Evolutionary conservation across 1,140 invertebrate genomes (phyloP).

Genomic region (Bombus impatiens): DNA sequence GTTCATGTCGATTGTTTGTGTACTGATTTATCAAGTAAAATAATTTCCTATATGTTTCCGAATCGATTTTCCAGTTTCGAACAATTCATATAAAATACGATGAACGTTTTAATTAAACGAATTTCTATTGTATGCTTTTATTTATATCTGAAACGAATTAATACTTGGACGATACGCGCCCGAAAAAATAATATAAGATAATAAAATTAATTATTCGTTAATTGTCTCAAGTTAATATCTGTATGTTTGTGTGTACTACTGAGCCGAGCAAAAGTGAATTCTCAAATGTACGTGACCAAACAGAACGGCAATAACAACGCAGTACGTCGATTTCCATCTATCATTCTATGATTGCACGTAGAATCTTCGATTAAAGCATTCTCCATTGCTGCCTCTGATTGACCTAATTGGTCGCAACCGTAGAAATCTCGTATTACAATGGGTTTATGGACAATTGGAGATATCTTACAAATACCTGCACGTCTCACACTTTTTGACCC

Average conservation of each 20-base stretch:
- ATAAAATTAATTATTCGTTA: not conserved
- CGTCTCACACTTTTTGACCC: not conserved
- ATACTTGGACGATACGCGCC: no score
- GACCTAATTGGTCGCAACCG: not conserved
- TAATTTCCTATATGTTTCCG: no score
- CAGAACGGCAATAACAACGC: not conserved
- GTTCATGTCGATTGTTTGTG: no score
- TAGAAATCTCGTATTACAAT: not conserved
- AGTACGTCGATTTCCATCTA: not conserved
- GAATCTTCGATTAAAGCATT: not conserved
- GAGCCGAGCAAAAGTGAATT: not conserved
- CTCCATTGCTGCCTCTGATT: not conserved
- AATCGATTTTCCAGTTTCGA: no score
- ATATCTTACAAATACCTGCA: not conserved
- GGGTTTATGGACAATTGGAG: not conserved
- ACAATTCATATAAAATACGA: no score
- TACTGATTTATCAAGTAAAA: no score
- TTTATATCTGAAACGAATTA: no score
- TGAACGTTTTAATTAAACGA: no score
- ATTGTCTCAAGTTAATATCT: not conserved
- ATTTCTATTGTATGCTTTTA: no score
- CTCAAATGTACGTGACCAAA: not conserved
- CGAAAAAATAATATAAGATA: no score
- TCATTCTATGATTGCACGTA: not conserved
- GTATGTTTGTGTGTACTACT: not conserved